phyloP scores from a whole-genome alignment of 2,113 vertebrate genomes.

The Edolisoma coerulescens region DNA sequence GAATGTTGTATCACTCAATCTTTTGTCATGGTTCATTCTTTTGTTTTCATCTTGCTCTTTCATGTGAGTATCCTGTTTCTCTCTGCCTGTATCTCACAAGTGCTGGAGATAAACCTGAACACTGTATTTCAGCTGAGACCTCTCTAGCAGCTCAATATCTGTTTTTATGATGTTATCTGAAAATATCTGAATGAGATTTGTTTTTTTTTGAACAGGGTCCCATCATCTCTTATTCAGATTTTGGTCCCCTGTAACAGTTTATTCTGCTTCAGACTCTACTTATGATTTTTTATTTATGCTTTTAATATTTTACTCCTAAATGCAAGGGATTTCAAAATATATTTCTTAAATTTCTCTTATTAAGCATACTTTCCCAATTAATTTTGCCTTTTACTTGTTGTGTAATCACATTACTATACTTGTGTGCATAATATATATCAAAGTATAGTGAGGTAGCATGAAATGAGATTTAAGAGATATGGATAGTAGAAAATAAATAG shows the following conservation, averaged over 20 bases:
- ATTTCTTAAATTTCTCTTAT: not conserved
- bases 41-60: not conserved
- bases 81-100: not conserved
- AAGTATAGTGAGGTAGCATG: not conserved
- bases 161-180: not conserved
- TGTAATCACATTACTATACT: not conserved
- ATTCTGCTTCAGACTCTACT: not conserved
- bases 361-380: not conserved
- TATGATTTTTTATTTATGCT: not conserved
- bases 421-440: not conserved
- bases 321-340: not conserved
- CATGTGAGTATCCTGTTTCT: not conserved
- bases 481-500: not conserved
- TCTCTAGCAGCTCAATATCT: not conserved
- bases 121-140: not conserved
- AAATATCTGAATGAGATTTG: not conserved
- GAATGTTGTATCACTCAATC: not conserved
- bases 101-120: not conserved
- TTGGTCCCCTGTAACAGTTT: not conserved
- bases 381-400: not conserved
- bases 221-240: not conserved
- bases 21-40: not conserved
- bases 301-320: not conserved
- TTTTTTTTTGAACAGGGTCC: not conserved
- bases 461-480: not conserved